Conservation (phyloP, 2,888 invertebrate genomes). For the Brachyptera risi region DNA sequence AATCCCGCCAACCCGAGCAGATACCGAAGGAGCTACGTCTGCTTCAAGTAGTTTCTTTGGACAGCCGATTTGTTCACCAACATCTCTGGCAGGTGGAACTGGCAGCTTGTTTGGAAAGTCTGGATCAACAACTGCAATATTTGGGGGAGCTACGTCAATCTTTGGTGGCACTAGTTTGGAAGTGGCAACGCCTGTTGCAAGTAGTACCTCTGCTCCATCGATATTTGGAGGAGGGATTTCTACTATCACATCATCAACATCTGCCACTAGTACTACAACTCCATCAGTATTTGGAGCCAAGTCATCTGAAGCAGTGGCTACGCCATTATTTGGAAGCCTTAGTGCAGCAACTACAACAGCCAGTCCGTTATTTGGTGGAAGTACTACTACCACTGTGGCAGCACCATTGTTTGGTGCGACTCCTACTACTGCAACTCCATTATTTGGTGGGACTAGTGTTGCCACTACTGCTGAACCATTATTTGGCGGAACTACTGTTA, state of each 20-base stretch:
- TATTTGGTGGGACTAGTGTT: neutral
- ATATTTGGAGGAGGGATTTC: neutral
- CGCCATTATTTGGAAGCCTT: slow-evolving; percentile 43
- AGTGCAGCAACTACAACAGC: slow-evolving; percentile 35
- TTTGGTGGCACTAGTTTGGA: slow-evolving; percentile 16
- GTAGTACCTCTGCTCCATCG: neutral
- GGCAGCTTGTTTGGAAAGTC: slow-evolving; percentile 14
- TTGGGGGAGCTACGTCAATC: neutral
- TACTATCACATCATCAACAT: neutral
- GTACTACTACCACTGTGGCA: neutral
- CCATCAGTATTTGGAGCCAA: slow-evolving; percentile 27
- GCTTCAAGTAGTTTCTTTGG: neutral
- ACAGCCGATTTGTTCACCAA: slow-evolving; percentile 10
- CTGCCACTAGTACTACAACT: slow-evolving; percentile 10
- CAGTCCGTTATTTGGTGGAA: neutral
- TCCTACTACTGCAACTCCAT: neutral
- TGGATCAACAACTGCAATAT: slow-evolving; percentile 22
- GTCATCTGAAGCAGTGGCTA: slow-evolving; percentile 31
- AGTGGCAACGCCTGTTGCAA: neutral
- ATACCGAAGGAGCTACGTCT: neutral
- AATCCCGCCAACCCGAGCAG: neutral
- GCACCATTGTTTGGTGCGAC: slow-evolving; percentile 30
- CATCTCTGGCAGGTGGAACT: slow-evolving; percentile 19
- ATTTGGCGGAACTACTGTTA: slow-evolving; percentile 5
- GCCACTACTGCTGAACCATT: neutral